Base-by-base conservation (phyloP, 1,140 invertebrate species). In the Calephelis nemesis region DNA sequence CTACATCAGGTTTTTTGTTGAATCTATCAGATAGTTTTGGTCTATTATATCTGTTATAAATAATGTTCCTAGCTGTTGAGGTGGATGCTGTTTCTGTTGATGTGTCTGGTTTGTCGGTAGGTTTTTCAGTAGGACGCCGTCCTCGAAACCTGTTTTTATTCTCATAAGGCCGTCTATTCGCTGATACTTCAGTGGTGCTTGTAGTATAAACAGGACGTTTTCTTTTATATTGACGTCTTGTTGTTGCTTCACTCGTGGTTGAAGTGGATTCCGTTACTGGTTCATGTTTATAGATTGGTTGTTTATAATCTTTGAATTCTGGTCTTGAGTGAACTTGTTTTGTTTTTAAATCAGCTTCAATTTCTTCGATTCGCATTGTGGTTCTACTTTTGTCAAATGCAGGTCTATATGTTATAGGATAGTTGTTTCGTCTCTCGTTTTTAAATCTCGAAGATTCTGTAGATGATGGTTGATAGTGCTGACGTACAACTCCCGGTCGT, bases 301-400 rank as follows among this genome's bases (percentile, higher is more conserved):
- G 88, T 30, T 77, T 84, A 58, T 83, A 76, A 71, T 90, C 85
- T 71, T 88, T 82, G 63, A 80, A 78, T 68, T 89, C 87, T 48
- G 82, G 79, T 11, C 88, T 72, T 13, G 78, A 70, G 70, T 88
- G 85, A 10, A 91, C 78, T 79, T 84, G 88, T 58, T 91, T 92
- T 12, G 91, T 91, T 74, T 92, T 92, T 60, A 92, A 76, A 69
- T 92, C 92, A 49, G 87, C 88, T 77, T 92, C 87, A 49, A 92
- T 92, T 84, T 92, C 92, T 75, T 92, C 92, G 50, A 92, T 92
- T 39, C 86, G 78, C 92, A 92, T 92, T 50, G 92, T 92, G 13
- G 92, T 92, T 67, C 89, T 76, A 9, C 87, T 75, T 69, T 82
- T 85, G 69, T 92, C 85, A 71, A 85, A 92, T 5, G 87, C 83